A percentile compares a stretch with the other conserved stretches of the same genome.
These are phyloP conservation scores for Ictalurus furcatus DNA, from an alignment of 2,113 vertebrate species.

Conservation along the genomic window DNA sequence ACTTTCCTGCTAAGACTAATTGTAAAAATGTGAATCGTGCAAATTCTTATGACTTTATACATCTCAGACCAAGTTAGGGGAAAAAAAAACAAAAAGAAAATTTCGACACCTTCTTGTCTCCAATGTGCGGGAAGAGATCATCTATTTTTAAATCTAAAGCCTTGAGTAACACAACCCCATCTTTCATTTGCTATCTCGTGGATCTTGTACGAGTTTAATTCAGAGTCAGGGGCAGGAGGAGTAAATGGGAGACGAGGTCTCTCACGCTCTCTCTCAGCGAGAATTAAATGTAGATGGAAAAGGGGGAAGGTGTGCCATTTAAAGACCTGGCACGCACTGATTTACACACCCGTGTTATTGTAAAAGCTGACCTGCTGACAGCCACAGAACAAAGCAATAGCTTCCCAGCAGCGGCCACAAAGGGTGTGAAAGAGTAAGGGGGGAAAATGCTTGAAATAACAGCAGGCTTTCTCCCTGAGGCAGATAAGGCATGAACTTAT, in stretches of 20 bases:
- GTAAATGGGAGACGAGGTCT: conserved; percentile 17
- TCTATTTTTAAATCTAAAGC: not conserved
- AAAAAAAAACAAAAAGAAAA: not conserved
- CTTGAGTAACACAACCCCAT: not conserved
- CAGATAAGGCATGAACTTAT: conserved; percentile 33
- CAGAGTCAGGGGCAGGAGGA: conserved; percentile 4
- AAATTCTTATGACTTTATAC: not conserved
- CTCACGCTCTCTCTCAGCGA: not conserved
- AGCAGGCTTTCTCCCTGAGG: conserved; percentile 3
- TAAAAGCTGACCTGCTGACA: conserved; percentile 37
- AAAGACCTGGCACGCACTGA: conserved; percentile 39
- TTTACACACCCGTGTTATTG: conserved; percentile 45
- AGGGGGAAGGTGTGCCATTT: conserved; percentile 33
- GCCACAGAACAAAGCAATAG: conserved; percentile 33
- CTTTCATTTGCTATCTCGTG: conserved; percentile 17
- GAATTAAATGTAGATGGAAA: conserved; percentile 27
- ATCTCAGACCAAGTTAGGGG: not conserved
- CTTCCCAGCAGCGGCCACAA: conserved; percentile 37
- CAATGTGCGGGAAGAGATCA: too few relatives aligned
- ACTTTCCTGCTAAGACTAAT: not conserved
- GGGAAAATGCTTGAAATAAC: conserved; percentile 3
- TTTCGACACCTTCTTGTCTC: not conserved
- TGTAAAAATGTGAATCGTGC: not conserved
- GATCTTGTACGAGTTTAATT: conserved; percentile 43
- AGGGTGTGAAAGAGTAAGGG: not conserved